Evolutionary conservation across 2,113 vertebrate species (phyloP).

Genomic region (Sakesphorus luctuosus): DNA sequence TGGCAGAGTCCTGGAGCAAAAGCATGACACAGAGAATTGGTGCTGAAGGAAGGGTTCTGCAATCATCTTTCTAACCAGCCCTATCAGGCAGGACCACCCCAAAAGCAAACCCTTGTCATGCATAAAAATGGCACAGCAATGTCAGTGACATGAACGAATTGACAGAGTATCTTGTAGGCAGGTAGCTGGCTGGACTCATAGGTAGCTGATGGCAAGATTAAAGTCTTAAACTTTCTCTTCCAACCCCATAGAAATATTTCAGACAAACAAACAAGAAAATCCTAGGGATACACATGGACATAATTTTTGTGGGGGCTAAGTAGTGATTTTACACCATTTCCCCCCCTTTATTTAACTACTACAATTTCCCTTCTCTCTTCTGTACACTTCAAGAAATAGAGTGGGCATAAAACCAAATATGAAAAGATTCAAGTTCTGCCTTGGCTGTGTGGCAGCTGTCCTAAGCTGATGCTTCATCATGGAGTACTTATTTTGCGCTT

Average conservation of each 20-base stretch:
- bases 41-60: background rate
- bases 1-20: conserved; percentile 2
- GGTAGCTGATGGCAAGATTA: background rate
- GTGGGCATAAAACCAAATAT: background rate
- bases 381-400: conserved; percentile 9
- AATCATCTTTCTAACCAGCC: background rate
- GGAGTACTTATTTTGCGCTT: conserved; percentile 32
- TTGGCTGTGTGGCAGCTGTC: background rate
- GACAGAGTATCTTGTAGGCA: background rate
- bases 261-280: background rate
- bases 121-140: background rate
- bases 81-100: background rate
- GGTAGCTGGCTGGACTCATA: background rate
- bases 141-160: background rate
- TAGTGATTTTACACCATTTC: background rate
- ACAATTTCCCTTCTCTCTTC: background rate
- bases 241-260: background rate
- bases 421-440: conserved; percentile 2
- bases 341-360: background rate
- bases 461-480: background rate
- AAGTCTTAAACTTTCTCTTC: background rate
- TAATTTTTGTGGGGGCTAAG: background rate
- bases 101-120: background rate
- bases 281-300: background rate
- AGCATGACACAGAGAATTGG: background rate